Percentiles rank a stretch among this genome's conserved stretches.
These are phyloP conservation scores for Neofelis nebulosa DNA, from an alignment of 2,113 vertebrate species.

Conservation along the genomic window DNA sequence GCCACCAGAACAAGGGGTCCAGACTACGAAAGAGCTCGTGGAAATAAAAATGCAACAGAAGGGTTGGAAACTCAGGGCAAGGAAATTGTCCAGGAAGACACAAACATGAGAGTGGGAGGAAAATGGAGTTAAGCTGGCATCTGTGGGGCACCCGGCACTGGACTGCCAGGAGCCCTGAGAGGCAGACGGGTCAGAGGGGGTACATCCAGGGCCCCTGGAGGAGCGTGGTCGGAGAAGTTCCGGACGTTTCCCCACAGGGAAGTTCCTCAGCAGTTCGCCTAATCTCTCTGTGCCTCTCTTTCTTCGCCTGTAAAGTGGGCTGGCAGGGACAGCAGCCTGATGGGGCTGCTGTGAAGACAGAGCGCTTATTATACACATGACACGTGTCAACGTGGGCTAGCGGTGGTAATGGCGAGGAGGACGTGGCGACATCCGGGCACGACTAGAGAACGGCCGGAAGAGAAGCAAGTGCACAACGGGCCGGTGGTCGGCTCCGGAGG, in stretches of 20 bases:
- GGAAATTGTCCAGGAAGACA: too few species aligned
- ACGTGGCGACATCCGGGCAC: background rate
- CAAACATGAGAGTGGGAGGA: background rate
- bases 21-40: background rate
- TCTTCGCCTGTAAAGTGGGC: background rate
- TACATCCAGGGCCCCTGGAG: background rate
- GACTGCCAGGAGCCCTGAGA: background rate
- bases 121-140: background rate
- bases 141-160: accelerated
- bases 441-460: background rate
- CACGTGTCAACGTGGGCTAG: background rate
- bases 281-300: accelerated
- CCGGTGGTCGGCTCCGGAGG: background rate
- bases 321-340: background rate
- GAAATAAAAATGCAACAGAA: background rate
- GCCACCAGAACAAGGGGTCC: background rate
- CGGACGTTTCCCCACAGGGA: too few species aligned
- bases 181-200: too few species aligned
- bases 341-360: background rate
- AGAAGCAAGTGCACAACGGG: background rate
- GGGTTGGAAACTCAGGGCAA: background rate
- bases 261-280: background rate
- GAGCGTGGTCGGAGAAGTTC: too few species aligned
- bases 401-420: background rate
- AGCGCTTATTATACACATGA: background rate